Percentiles rank a stretch among this genome's conserved stretches.
These are phyloP conservation scores for Lagorchestes hirsutus DNA, from an alignment of 2,797 vertebrate genomes.

Conservation along the genomic window DNA sequence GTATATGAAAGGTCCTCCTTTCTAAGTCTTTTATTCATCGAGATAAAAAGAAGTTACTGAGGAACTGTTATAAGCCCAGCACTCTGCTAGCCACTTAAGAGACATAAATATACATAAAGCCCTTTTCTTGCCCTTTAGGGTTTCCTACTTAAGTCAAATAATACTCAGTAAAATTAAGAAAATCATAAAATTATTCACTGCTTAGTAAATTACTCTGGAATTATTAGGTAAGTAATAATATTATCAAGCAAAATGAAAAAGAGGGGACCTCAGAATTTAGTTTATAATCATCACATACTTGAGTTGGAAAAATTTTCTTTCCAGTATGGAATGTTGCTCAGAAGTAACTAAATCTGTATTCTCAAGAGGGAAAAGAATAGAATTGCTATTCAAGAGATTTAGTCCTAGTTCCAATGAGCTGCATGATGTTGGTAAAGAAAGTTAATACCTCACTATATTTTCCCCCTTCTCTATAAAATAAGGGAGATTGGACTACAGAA, in stretches of 20 bases:
- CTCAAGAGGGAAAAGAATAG: too few species aligned
- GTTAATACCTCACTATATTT: too few species aligned
- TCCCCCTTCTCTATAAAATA: neutral
- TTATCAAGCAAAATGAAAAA: neutral
- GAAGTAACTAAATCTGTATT: too few species aligned
- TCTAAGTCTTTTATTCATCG: neutral
- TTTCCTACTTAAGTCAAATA: neutral
- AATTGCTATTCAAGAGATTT: too few species aligned
- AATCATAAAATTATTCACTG: neutral
- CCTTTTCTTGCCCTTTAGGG: neutral
- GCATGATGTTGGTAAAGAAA: too few species aligned
- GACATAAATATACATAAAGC: neutral
- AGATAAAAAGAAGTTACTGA: neutral
- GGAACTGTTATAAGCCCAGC: too few species aligned
- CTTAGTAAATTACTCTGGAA: neutral
- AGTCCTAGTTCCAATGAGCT: too few species aligned
- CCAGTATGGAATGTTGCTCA: too few species aligned
- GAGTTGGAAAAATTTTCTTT: too few species aligned
- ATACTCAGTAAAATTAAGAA: neutral
- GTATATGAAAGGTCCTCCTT: neutral
- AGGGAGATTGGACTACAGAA: neutral
- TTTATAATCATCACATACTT: too few species aligned
- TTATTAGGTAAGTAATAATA: neutral
- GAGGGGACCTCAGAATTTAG: too few species aligned
- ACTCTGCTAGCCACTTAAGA: neutral